phyloP scores from a whole-genome alignment of 2,113 vertebrate species.

The Engraulis encrasicolus region DNA sequence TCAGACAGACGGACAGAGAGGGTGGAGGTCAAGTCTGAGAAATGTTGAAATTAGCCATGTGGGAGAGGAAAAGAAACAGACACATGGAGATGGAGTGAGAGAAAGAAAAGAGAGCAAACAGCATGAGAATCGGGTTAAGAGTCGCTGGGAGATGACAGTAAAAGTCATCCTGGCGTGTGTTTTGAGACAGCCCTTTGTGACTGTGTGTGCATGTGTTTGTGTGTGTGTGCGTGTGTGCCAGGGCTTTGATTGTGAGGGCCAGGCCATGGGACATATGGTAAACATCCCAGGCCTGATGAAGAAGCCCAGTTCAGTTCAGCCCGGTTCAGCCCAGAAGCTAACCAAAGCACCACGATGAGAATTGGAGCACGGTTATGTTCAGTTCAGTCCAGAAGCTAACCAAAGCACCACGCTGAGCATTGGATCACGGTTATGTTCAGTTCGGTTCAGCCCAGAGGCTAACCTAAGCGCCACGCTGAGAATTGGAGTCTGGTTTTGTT shows the following conservation, averaged over 20 bases:
- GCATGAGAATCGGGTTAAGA: not conserved
- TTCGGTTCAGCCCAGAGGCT: too few relatives aligned
- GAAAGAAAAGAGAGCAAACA: constrained; percentile 10
- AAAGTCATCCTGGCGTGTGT: not conserved
- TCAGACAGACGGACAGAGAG: not conserved
- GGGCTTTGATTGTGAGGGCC: not conserved
- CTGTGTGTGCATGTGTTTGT: not conserved
- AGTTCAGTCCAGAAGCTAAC: too few relatives aligned
- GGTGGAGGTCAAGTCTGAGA: not conserved
- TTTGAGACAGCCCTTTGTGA: not conserved
- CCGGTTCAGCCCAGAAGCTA: too few relatives aligned
- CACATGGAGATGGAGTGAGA: not conserved
- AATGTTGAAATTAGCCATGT: constrained; percentile 32
- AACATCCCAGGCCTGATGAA: not conserved
- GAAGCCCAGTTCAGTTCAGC: not conserved
- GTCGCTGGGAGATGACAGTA: not conserved
- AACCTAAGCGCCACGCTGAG: not conserved
- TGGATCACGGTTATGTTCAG: too few relatives aligned
- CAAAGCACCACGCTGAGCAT: too few relatives aligned
- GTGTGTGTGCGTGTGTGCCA: not conserved
- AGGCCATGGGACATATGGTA: not conserved
- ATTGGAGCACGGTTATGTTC: too few relatives aligned
- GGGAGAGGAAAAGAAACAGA: constrained; percentile 41
- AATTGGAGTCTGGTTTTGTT: not conserved
- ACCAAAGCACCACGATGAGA: too few relatives aligned